Evolutionary conservation across 1,140 invertebrate species (phyloP), one percentile per base, ranked within the genome.

Genomic region (Drosophila melanica): DNA sequence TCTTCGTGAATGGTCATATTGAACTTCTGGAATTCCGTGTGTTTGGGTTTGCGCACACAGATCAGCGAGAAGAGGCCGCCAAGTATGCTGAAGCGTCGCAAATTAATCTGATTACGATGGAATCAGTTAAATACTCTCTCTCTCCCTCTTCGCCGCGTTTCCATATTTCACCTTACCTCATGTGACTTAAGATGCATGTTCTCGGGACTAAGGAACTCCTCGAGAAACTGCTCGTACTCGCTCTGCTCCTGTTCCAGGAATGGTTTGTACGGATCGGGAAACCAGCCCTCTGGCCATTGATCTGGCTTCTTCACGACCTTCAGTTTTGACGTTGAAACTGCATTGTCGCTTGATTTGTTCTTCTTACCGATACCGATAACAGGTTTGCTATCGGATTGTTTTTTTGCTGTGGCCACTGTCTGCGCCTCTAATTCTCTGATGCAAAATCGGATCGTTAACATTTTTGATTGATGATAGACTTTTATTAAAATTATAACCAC

Each of bases 1-100:
- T 91, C 71, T 7, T 90, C 75, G 50, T 91, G 86, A 18, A 81
- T 12, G 1, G 77, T 90, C 37, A 79, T 75, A 37, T 81, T 90
- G 1, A 81, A 58, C 7, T 66, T 81, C 9, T 75, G 12, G 27
- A 78, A 91, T 11, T 70, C 73, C 4, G 57, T 66, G 44, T 82
- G 74, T 2, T 59, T 57, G 0, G 90, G 82, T 10, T 79, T 89
- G 4, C 59, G 48, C 7, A 91, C 70, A 60, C 78, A 85, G 20
- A 68, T 11, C 10, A 91, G 4, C 1, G 84, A 72, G 35, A 73
- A 79, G 5, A 91, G 62, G 6, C 90, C 90, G 9, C 90, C 90
- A 42, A 91, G 30, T 8, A 91, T 85, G 0, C 70, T 66, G 10
- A 67, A 90, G 1, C 53, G 47, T 14, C 87, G 84, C 18, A 91